phyloP scores from a whole-genome alignment of 2,113 vertebrate genomes.

The Poecile atricapillus region DNA sequence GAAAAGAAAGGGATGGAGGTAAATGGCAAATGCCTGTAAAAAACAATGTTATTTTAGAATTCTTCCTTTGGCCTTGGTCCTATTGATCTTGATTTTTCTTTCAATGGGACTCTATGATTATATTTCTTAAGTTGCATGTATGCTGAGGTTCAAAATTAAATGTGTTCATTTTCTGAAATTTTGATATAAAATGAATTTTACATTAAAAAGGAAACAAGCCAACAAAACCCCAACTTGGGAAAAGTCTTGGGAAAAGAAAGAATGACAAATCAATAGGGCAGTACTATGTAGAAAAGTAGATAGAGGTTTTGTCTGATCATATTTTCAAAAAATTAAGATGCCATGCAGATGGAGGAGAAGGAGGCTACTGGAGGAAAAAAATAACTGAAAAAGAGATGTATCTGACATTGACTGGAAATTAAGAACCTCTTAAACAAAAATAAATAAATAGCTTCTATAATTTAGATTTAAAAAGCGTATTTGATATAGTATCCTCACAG shows the following conservation, averaged over 20 bases:
- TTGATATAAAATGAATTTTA: background rate
- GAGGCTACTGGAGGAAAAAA: background rate
- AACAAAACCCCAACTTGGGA: background rate
- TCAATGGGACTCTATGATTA: background rate
- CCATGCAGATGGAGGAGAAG: background rate
- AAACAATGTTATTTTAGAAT: background rate
- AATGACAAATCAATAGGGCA: background rate
- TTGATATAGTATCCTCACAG: background rate
- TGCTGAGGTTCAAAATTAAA: background rate
- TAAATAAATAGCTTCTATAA: background rate
- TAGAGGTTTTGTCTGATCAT: background rate
- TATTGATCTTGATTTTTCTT: background rate
- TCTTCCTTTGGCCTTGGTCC: background rate
- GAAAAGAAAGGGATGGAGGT: background rate
- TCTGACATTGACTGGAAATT: conserved; percentile 21
- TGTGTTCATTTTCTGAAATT: background rate
- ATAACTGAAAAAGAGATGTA: conserved; percentile 17
- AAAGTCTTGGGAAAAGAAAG: background rate
- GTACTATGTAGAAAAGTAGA: background rate
- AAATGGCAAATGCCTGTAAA: background rate
- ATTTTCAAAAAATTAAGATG: background rate
- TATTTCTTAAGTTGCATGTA: background rate
- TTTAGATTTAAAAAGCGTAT: background rate
- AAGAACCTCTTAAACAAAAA: conserved; percentile 31
- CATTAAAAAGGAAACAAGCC: background rate